phyloP scores from a whole-genome alignment of 2,888 invertebrate genomes.

The Deladenus siricidicola region DNA sequence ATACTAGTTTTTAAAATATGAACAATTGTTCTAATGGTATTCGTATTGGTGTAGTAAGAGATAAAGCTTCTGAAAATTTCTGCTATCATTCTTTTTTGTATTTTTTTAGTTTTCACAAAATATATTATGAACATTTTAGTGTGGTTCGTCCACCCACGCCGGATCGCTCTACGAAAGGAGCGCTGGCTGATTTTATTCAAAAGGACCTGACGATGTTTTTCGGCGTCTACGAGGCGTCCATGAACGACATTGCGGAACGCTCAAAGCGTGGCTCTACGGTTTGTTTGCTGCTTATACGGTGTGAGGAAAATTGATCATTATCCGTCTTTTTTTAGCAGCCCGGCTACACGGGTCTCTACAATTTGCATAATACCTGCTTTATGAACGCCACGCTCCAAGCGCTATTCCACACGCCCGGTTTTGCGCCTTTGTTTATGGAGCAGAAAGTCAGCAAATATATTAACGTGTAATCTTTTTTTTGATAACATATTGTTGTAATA shows the following conservation, averaged over 20 bases:
- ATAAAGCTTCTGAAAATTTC: too few relatives aligned
- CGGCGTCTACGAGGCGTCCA: slow-evolving; percentile 1
- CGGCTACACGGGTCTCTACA: slow-evolving; percentile 28
- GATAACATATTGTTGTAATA: background rate
- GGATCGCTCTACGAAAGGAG: slow-evolving; percentile 6
- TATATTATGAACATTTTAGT: background rate
- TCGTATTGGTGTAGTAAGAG: too few relatives aligned
- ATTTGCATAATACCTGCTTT: slow-evolving; percentile 84
- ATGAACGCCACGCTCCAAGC: slow-evolving; percentile 81
- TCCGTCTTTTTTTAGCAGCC: slow-evolving; percentile 11
- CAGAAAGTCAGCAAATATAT: background rate
- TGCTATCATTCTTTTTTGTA: background rate
- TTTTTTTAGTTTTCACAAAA: too few relatives aligned
- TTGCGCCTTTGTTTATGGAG: slow-evolving; percentile 16
- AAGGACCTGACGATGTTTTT: background rate
- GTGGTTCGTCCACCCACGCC: background rate
- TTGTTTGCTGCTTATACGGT: background rate
- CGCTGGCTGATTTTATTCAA: background rate
- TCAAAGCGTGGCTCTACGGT: background rate
- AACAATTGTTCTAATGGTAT: too few relatives aligned
- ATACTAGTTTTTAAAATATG: too few relatives aligned
- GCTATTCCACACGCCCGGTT: slow-evolving; percentile 41
- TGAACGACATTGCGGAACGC: background rate
- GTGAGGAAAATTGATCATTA: too few relatives aligned
- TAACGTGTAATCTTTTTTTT: slow-evolving; percentile 8